Evolutionary conservation across 2,888 invertebrate genomes (phyloP).

Genomic region (Hydropsyche betteni): DNA sequence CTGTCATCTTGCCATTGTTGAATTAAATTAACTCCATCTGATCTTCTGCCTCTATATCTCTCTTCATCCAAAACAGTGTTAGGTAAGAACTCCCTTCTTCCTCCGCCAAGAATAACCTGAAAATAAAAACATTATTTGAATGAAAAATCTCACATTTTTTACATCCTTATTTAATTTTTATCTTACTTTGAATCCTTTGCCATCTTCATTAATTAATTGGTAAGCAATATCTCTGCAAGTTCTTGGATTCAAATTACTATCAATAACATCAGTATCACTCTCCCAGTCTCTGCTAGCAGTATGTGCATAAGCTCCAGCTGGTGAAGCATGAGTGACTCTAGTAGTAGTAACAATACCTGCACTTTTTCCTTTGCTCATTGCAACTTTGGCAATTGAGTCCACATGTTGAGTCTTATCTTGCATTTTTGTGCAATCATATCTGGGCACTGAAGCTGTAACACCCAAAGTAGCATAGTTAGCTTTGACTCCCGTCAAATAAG

Average conservation of each 20-base stretch:
- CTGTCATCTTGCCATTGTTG: constrained; percentile 66
- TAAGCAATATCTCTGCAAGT: constrained; percentile 66
- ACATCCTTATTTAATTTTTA: constrained; percentile 11
- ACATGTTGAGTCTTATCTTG: constrained; percentile 69
- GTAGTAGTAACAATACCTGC: constrained; percentile 68
- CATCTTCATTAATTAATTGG: constrained; percentile 64
- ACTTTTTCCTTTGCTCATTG: constrained; percentile 65
- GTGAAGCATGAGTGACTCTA: constrained; percentile 64
- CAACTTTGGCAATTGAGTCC: constrained; percentile 74
- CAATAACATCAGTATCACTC: constrained; percentile 60
- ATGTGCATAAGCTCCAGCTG: constrained; percentile 65
- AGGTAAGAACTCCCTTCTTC: constrained; percentile 64
- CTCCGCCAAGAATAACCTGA: constrained; percentile 68
- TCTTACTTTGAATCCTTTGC: constrained; percentile 64
- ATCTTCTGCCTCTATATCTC: constrained; percentile 60
- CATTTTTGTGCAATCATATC: constrained; percentile 72
- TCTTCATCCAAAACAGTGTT: constrained; percentile 61
- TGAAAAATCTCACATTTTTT: constrained; percentile 15
- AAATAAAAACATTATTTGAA: not conserved
- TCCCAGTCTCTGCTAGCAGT: constrained; percentile 67
- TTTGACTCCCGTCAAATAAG: constrained; percentile 76
- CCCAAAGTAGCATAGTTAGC: constrained; percentile 75
- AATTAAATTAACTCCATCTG: constrained; percentile 69
- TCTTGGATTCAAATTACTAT: constrained; percentile 55
- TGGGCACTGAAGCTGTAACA: constrained; percentile 72